phyloP scores from a whole-genome alignment of 2,797 vertebrate species.

The Acanthornis magna region DNA sequence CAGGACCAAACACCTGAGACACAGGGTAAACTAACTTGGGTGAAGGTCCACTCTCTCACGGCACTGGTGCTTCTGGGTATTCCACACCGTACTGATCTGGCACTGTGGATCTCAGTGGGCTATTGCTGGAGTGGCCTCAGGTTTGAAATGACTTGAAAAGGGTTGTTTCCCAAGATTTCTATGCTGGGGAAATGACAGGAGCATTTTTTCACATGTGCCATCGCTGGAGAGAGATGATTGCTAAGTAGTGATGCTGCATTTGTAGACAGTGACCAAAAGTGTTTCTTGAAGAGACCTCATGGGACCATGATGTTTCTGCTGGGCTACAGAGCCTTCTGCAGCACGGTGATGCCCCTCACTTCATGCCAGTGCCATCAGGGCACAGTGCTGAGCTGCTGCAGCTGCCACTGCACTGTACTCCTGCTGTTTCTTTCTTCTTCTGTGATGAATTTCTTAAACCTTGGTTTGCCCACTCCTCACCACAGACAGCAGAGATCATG shows the following conservation, averaged over 20 bases:
- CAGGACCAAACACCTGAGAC: neutral
- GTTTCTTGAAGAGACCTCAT: neutral
- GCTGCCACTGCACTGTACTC: neutral
- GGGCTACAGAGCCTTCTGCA: neutral
- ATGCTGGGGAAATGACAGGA: neutral
- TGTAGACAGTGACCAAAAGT: neutral
- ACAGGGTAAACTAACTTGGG: neutral
- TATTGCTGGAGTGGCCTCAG: neutral
- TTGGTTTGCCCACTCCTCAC: neutral
- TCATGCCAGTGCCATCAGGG: neutral
- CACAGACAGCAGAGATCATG: neutral
- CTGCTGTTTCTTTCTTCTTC: neutral
- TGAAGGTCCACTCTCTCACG: neutral
- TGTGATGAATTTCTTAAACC: neutral
- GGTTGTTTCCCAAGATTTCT: neutral
- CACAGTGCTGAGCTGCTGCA: neutral
- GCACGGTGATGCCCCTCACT: rapidly evolving
- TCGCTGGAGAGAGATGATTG: neutral
- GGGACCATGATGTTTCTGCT: neutral
- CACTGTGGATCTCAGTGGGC: neutral
- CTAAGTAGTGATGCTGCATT: neutral
- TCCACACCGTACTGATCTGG: neutral
- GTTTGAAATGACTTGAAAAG: neutral
- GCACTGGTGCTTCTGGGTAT: neutral
- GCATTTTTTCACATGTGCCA: neutral